Evolutionary conservation across 2,888 invertebrate species (phyloP).

Genomic region (Leptinotarsa tumamoca): DNA sequence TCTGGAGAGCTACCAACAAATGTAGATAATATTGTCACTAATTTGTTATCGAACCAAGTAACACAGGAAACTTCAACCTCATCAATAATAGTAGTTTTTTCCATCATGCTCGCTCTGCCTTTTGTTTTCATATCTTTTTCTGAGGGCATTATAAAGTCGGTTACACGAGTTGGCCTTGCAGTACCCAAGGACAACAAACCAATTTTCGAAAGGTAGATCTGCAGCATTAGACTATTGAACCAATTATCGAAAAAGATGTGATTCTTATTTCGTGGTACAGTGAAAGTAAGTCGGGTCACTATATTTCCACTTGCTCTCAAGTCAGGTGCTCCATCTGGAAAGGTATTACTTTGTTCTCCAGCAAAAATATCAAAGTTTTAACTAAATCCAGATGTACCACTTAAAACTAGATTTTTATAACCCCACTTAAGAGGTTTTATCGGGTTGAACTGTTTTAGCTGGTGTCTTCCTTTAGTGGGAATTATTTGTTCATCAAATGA

Average conservation of each 20-base stretch:
- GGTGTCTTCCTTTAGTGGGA: conserved; percentile 24
- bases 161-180: conserved; percentile 35
- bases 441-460: conserved; percentile 33
- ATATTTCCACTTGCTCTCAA: conserved; percentile 11
- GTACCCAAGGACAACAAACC: conserved; percentile 46
- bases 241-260: conserved; percentile 57
- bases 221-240: conserved; percentile 49
- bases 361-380: conserved; percentile 36
- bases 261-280: conserved; percentile 23
- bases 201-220: conserved; percentile 43
- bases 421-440: conserved; percentile 32
- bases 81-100: conserved; percentile 48
- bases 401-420: conserved; percentile 30
- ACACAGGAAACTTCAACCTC: conserved; percentile 35
- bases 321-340: conserved; percentile 20
- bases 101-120: conserved; percentile 46
- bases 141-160: not conserved
- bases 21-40: conserved; percentile 50
- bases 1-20: conserved; percentile 52
- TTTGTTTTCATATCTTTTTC: conserved; percentile 33
- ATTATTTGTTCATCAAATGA: conserved; percentile 26
- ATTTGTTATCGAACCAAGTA: conserved; percentile 16
- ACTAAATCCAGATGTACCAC: conserved; percentile 37
- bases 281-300: conserved; percentile 8
- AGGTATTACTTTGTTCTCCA: conserved; percentile 29